phyloP scores from a whole-genome alignment of 2,797 vertebrate species.

The Nyctalus aviator region DNA sequence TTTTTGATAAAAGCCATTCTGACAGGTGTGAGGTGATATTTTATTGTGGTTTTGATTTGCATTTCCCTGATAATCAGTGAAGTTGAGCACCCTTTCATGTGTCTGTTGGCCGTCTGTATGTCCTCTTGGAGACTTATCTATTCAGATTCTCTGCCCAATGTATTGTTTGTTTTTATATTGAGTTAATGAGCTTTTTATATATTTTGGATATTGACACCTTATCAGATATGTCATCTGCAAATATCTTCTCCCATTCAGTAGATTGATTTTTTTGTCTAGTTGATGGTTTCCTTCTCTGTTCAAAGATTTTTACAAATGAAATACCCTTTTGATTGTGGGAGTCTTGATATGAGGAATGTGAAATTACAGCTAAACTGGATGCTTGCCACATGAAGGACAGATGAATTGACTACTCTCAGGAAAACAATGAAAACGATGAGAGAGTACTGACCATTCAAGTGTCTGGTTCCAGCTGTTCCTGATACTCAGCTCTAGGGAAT shows the following conservation, averaged over 20 bases:
- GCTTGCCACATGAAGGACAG: neutral
- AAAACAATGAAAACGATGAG: neutral
- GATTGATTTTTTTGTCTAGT: neutral
- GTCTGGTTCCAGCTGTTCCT: neutral
- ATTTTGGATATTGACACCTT: neutral
- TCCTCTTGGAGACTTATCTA: neutral
- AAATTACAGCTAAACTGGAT: neutral
- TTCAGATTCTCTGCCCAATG: neutral
- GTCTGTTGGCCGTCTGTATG: neutral
- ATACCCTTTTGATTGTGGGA: neutral
- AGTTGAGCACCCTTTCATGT: neutral
- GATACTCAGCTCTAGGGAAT: neutral
- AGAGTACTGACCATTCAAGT: neutral
- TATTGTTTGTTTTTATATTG: neutral
- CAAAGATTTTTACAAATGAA: neutral
- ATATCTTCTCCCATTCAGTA: neutral
- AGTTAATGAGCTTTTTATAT: neutral
- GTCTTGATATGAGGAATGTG: neutral
- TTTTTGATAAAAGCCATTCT: neutral
- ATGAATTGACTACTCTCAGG: neutral
- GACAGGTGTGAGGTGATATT: neutral
- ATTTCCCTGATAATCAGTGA: neutral
- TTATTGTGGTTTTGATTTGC: neutral
- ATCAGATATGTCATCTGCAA: neutral
- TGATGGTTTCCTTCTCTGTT: neutral